A percentile compares a stretch with the other conserved stretches of the same genome.
phyloP scores from a whole-genome alignment of 2,888 invertebrate species.

The Cataglyphis rosenhaueri region DNA sequence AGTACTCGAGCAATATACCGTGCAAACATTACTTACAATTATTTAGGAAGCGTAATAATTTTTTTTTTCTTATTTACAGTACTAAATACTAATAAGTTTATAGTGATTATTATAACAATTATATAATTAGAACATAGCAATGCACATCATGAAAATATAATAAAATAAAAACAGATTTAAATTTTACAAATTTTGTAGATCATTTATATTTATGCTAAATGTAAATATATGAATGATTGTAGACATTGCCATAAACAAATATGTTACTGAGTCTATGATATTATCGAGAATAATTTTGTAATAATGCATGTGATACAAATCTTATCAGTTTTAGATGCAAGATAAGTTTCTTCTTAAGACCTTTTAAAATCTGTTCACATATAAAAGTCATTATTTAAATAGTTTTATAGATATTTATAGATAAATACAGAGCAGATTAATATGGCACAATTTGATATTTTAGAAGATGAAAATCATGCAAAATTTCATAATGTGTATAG shows the following conservation, averaged over 20 bases:
- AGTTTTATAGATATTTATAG: background rate
- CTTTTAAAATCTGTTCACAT: background rate
- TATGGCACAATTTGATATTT: background rate
- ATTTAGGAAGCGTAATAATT: background rate
- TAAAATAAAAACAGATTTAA: background rate
- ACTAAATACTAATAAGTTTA: background rate
- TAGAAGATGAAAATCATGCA: background rate
- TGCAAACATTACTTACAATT: constrained; percentile 20
- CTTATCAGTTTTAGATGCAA: background rate
- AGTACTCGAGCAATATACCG: background rate
- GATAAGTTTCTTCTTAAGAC: background rate
- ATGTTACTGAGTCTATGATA: background rate
- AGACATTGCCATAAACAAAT: background rate
- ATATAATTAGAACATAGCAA: background rate
- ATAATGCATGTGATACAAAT: background rate
- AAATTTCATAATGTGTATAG: background rate
- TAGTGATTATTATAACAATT: background rate
- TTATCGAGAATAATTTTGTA: background rate
- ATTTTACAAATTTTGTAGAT: constrained; percentile 6
- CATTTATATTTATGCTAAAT: background rate
- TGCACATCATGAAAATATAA: background rate
- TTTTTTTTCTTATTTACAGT: background rate
- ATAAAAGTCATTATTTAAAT: background rate
- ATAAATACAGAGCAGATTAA: background rate
- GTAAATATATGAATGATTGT: background rate